A percentile compares a stretch with the other conserved stretches of the same genome.
These are phyloP conservation scores for Fragum whitleyi DNA, from an alignment of 2,888 invertebrate genomes.

Conservation along the genomic window DNA sequence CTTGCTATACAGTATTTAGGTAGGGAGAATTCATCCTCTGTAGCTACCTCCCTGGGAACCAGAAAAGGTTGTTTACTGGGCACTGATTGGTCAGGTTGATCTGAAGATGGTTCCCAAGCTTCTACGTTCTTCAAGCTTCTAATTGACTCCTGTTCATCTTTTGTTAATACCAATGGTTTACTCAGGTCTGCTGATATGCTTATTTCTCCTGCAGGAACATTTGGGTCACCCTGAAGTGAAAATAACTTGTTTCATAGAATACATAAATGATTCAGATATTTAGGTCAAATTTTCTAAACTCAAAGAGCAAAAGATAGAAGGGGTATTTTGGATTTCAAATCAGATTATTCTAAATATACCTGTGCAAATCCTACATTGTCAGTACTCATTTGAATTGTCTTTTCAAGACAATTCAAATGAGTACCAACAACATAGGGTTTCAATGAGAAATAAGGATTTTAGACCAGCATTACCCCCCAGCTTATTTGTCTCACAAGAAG, in stretches of 20 bases:
- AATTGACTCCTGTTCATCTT: constrained; percentile 74
- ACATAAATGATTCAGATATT: too few species aligned
- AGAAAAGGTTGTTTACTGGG: constrained; percentile 74
- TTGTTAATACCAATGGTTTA: constrained; percentile 77
- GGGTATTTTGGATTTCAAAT: too few species aligned
- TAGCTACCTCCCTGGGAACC: constrained; percentile 65
- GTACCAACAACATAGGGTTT: too few species aligned
- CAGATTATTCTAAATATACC: too few species aligned
- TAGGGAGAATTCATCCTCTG: constrained; percentile 21
- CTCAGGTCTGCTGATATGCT: constrained; percentile 77
- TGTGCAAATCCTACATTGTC: too few species aligned
- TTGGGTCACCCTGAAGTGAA: constrained; percentile 81
- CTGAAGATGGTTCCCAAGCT: constrained; percentile 54
- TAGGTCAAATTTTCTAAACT: too few species aligned
- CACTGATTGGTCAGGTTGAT: constrained; percentile 19
- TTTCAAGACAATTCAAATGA: too few species aligned
- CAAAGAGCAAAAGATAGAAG: too few species aligned
- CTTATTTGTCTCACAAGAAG: too few species aligned
- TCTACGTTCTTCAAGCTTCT: constrained; percentile 65
- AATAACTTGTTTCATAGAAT: not conserved
- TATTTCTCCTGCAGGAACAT: constrained; percentile 82
- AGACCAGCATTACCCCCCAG: too few species aligned
- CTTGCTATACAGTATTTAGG: constrained; percentile 35
- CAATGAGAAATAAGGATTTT: too few species aligned
- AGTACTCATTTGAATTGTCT: too few species aligned